phyloP scores from a whole-genome alignment of 1,140 invertebrate species.

The Drosophila neocordata region DNA sequence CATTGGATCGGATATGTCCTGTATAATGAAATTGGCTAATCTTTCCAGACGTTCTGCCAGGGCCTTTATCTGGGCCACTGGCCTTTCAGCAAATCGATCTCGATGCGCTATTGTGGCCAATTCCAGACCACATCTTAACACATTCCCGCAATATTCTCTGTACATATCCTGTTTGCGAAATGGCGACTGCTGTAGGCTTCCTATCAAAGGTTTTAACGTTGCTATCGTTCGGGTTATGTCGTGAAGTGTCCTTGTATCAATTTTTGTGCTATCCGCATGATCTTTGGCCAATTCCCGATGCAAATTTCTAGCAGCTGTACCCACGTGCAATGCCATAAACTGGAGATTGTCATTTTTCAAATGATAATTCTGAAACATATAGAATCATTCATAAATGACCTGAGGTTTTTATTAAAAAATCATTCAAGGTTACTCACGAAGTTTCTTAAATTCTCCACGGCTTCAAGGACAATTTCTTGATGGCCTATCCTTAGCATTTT shows the following conservation, averaged over 20 bases:
- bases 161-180: conserved; percentile 80
- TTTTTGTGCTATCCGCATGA: conserved; percentile 86
- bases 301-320: conserved; percentile 91
- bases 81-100: conserved; percentile 93
- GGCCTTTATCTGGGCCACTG: conserved; percentile 86
- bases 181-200: conserved; percentile 91
- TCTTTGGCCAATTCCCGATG: conserved; percentile 85
- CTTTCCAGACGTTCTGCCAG: conserved; percentile 89
- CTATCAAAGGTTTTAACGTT: conserved; percentile 93
- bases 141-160: conserved; percentile 83
- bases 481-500: conserved; percentile 93
- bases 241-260: conserved; percentile 92
- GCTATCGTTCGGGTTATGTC: conserved; percentile 92
- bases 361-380: conserved; percentile 90
- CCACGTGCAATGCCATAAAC: conserved; percentile 91
- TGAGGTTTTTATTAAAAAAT: background rate
- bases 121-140: conserved; percentile 91
- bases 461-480: conserved; percentile 95
- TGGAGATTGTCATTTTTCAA: conserved; percentile 95
- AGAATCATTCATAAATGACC: conserved; percentile 34
- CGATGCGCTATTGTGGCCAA: conserved; percentile 93
- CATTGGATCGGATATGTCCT: conserved; percentile 93
- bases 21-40: conserved; percentile 93
- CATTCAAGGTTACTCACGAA: conserved; percentile 86
- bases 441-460: conserved; percentile 93